These are phyloP conservation scores for Euproctis similis DNA, from an alignment of 2,888 invertebrate species.

Conservation along the genomic window DNA sequence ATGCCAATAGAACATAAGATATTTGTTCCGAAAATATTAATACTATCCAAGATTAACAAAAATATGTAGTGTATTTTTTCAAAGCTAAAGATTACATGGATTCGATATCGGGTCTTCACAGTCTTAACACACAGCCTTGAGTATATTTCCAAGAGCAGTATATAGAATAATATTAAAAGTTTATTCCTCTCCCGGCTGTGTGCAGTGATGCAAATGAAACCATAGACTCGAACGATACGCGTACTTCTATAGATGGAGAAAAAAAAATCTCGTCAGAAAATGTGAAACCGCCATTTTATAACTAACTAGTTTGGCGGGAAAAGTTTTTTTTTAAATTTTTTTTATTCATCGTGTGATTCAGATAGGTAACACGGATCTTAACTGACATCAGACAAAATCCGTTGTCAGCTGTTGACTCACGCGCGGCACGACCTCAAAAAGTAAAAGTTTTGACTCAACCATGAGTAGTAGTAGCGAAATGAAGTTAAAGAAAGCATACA, in stretches of 20 bases:
- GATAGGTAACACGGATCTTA: constrained; percentile 21
- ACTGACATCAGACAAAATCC: constrained; percentile 6
- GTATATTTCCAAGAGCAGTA: too few relatives aligned
- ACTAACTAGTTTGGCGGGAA: constrained; percentile 52
- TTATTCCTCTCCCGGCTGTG: constrained; percentile 39
- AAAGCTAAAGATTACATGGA: too few relatives aligned
- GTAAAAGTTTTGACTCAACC: constrained; percentile 48
- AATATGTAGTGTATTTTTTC: too few relatives aligned
- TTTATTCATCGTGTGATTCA: constrained; percentile 16
- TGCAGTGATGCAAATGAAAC: constrained; percentile 38
- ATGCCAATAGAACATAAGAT: too few relatives aligned
- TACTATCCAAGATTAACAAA: too few relatives aligned
- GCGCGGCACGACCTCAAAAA: constrained; percentile 41
- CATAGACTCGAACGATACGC: constrained; percentile 32
- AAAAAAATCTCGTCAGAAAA: constrained; percentile 71
- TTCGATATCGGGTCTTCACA: too few relatives aligned
- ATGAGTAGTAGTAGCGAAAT: constrained; percentile 25
- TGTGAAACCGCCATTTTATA: constrained; percentile 66
- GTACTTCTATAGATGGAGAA: constrained; percentile 26
- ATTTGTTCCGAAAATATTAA: too few relatives aligned
- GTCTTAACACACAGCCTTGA: too few relatives aligned
- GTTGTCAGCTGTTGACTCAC: constrained; percentile 33
- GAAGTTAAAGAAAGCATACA: neutral
- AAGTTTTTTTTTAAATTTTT: constrained; percentile 46
- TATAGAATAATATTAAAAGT: too few relatives aligned